Base-by-base conservation (phyloP, 2,888 invertebrate species). In the Lottia scabra region DNA sequence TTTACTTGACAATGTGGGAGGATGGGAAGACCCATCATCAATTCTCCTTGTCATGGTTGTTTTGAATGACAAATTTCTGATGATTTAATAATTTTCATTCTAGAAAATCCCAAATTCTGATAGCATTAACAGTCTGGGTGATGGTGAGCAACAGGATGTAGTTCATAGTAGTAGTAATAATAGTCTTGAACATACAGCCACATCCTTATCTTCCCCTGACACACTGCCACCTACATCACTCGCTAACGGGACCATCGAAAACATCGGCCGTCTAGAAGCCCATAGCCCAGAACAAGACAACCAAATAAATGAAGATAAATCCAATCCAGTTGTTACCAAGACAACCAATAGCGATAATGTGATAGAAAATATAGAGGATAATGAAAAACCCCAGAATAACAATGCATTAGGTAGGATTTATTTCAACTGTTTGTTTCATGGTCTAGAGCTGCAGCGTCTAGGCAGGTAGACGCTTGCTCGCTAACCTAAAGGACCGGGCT, bases 291-390 rank as follows among this genome's bases (percentile, higher is more conserved):
- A 56, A 2, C 19, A 56, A 56, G 19, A 56, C 12, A 23, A 10
- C 23, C 56, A 56, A 23, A 56, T 56, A 56, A 56, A 56, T 23
- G 56, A 56, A 56, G 38, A 38, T 10, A 38, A 38, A 38, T 38
- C 38, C 38, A 56, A 56, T 19, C 56, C 56, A 12, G 77, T 78
- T 63, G 73, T 75, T 64, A 73, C n/a, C n/a, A n/a, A n/a, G n/a
- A n/a, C 74, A 30, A 73, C 72, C 12, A 73, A 75, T 67, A 82
- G 75, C 73, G 78, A 78, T 71, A 75, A 73, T 65, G 63, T 71
- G 19, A 67, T 71, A 16, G 38, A 67, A 19, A 68, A 67, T 44
- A n/a, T n/a, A n/a, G 67, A 72, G 16, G 56, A 63, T 10, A 66
- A 74, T 63, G 78, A 77, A 15, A 38, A 38, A 38, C 38, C 38